Evolutionary conservation across 2,888 invertebrate species (phyloP).

Genomic region (Parnassius mnemosyne): DNA sequence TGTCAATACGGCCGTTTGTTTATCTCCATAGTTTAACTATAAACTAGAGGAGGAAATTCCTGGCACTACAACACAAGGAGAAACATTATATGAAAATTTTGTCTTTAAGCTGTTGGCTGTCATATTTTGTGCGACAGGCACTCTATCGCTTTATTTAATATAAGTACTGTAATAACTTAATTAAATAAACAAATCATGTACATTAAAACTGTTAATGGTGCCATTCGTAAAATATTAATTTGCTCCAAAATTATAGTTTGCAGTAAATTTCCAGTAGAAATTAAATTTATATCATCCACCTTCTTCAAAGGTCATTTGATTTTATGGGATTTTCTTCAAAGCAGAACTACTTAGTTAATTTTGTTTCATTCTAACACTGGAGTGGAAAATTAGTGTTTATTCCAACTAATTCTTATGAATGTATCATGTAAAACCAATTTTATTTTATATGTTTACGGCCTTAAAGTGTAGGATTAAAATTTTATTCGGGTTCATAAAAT

Average conservation of each 20-base stretch:
- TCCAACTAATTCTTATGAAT: not conserved
- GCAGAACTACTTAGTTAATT: slow-evolving; percentile 12
- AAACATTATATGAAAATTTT: too few relatives aligned
- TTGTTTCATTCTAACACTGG: slow-evolving; percentile 9
- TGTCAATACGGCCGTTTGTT: too few relatives aligned
- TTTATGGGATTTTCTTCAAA: slow-evolving; percentile 16
- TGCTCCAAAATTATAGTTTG: slow-evolving; percentile 7
- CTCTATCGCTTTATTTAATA: too few relatives aligned
- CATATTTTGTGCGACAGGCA: not conserved
- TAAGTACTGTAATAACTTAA: not conserved
- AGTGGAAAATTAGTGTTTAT: not conserved
- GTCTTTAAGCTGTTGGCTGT: not conserved
- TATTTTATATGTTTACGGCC: too few relatives aligned
- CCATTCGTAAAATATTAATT: slow-evolving; percentile 18
- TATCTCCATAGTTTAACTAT: too few relatives aligned
- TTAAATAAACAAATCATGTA: slow-evolving; percentile 5
- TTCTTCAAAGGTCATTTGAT: slow-evolving; percentile 19
- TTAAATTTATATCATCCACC: slow-evolving; percentile 18
- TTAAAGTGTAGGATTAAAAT: too few relatives aligned
- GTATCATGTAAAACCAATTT: not conserved
- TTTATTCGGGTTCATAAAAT: too few relatives aligned
- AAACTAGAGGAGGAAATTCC: too few relatives aligned
- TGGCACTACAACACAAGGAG: too few relatives aligned
- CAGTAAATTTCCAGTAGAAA: slow-evolving; percentile 16
- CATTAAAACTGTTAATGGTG: slow-evolving; percentile 2